phyloP scores from a whole-genome alignment of 64 coral and sea anemone genomes.

The Montipora cactus region DNA sequence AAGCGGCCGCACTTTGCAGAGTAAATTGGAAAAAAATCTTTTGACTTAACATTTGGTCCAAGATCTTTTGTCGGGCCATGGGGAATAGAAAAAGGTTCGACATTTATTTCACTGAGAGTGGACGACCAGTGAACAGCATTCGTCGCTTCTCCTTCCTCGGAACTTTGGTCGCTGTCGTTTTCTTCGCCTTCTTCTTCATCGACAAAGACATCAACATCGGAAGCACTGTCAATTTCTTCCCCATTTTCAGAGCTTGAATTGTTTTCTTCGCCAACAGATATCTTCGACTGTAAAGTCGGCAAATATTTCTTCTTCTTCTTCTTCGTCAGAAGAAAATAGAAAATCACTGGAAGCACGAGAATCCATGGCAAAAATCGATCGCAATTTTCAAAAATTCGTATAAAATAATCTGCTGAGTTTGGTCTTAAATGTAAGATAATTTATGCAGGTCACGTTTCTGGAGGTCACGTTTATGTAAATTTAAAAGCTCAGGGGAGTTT shows the following conservation, averaged over 20 bases:
- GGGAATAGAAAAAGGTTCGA: not conserved
- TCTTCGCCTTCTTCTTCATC: not conserved
- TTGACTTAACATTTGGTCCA: not conserved
- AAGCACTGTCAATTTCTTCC: not conserved
- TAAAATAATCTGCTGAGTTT: too few species aligned
- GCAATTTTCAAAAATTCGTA: too few species aligned
- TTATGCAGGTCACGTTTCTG: too few species aligned
- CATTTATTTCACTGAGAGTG: not conserved
- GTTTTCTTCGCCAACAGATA: too few species aligned
- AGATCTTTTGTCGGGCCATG: not conserved
- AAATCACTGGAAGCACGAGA: too few species aligned
- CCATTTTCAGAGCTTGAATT: too few species aligned
- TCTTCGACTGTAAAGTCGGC: not conserved
- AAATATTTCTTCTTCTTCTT: not conserved
- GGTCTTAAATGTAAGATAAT: too few species aligned
- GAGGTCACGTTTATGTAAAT: too few species aligned
- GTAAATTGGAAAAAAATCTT: conserved; percentile 32
- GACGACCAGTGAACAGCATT: not conserved
- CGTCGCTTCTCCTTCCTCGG: not conserved
- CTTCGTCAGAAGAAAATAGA: not conserved
- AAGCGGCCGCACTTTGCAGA: conserved; percentile 27
- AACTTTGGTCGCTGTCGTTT: not conserved
- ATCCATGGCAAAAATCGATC: not conserved
- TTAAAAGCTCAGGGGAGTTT: too few species aligned
- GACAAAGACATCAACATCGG: conserved; percentile 8